Conservation (phyloP, 2,888 invertebrate genomes). For the Agonopterix arenella region DNA sequence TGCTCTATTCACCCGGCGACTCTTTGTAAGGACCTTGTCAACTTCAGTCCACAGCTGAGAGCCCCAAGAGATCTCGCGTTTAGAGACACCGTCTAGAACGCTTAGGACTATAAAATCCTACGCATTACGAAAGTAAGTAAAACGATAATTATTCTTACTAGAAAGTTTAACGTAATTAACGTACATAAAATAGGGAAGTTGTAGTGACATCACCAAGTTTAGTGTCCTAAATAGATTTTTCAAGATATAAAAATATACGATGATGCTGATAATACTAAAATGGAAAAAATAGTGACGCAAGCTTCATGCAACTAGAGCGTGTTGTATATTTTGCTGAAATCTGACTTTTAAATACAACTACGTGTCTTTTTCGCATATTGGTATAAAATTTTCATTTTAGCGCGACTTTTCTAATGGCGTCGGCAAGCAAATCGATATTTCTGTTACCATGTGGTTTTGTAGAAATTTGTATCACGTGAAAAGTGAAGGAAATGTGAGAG, state of each 20-base stretch:
- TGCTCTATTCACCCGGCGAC: conserved; percentile 53
- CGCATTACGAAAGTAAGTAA: conserved; percentile 59
- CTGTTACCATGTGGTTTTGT: conserved; percentile 7
- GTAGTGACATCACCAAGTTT: too few species aligned
- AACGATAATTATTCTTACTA: too few species aligned
- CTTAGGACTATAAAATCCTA: conserved; percentile 65
- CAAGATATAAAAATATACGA: not conserved
- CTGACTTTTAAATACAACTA: too few species aligned
- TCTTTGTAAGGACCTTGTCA: conserved; percentile 40
- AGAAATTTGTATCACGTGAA: not conserved
- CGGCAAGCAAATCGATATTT: conserved; percentile 49
- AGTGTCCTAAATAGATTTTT: too few species aligned
- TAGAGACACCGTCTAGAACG: conserved; percentile 19
- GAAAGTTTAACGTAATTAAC: too few species aligned
- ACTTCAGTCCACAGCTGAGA: conserved; percentile 63
- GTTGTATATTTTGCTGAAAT: too few species aligned
- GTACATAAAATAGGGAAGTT: too few species aligned
- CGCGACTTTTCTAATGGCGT: conserved; percentile 44
- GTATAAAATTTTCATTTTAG: conserved; percentile 18
- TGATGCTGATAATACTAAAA: conserved; percentile 1
- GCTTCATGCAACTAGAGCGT: too few species aligned
- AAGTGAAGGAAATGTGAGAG: not conserved
- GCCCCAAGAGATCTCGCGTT: conserved; percentile 32
- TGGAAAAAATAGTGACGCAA: too few species aligned
- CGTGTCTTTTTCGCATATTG: too few species aligned